phyloP scores from a whole-genome alignment of 2,888 invertebrate genomes.

The Andrena praecox region DNA sequence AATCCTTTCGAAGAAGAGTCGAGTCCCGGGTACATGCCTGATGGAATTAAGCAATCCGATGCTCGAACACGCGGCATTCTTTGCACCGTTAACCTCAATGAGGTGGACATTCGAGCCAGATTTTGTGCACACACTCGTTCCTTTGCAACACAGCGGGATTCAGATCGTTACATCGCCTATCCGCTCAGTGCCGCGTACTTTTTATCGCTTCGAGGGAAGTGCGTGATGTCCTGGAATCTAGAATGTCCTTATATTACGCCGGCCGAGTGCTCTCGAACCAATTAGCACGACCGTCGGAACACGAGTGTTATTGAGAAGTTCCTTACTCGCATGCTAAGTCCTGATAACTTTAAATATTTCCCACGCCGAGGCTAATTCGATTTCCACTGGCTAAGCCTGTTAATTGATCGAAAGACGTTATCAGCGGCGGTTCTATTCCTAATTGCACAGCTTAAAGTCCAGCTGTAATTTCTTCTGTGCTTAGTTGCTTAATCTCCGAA shows the following conservation, averaged over 20 bases:
- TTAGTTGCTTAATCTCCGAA: not conserved
- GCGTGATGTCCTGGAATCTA: not conserved
- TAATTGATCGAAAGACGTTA: no score
- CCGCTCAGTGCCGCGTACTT: constrained; percentile 24
- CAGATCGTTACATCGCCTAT: constrained; percentile 26
- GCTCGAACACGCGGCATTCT: constrained; percentile 49
- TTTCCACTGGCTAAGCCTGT: no score
- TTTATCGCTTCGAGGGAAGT: not conserved
- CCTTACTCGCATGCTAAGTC: not conserved
- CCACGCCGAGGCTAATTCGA: not conserved
- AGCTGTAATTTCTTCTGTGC: no score
- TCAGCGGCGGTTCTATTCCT: no score
- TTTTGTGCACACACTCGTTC: constrained; percentile 1
- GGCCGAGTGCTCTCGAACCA: not conserved
- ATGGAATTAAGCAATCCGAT: constrained; percentile 77
- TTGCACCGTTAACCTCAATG: constrained; percentile 71
- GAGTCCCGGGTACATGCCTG: constrained; percentile 76
- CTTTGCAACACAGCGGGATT: constrained; percentile 31
- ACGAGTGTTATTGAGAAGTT: not conserved
- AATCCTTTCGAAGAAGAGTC: constrained; percentile 68
- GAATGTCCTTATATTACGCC: not conserved
- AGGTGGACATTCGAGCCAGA: constrained; percentile 44
- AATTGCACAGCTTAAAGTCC: no score
- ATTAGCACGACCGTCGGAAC: not conserved
- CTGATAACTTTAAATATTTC: not conserved